phyloP scores from a whole-genome alignment of 1,140 invertebrate species.

The Pseudomyrmex cubaensis region DNA sequence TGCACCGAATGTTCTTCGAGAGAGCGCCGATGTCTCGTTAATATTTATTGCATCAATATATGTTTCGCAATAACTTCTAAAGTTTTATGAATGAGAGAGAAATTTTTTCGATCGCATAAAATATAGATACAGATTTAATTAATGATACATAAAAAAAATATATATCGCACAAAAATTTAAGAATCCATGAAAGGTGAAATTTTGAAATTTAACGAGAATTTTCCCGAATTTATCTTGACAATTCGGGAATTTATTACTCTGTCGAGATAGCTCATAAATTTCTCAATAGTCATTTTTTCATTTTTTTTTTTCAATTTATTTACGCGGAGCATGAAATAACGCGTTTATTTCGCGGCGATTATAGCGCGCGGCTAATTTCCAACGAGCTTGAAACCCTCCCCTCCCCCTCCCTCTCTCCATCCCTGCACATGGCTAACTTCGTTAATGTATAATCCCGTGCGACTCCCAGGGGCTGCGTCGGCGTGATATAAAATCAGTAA shows the following conservation, averaged over 20 bases:
- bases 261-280: constrained; percentile 13
- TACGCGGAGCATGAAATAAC: constrained; percentile 46
- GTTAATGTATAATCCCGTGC: constrained; percentile 84
- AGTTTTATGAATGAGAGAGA: background rate
- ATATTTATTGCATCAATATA: constrained; percentile 20
- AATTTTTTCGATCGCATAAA: background rate
- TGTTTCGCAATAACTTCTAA: background rate
- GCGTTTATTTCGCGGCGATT: constrained; percentile 76
- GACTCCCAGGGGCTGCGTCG: constrained; percentile 82
- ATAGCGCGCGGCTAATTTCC: constrained; percentile 80
- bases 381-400: constrained; percentile 73
- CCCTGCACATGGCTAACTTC: constrained; percentile 79
- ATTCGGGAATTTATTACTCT: constrained; percentile 13
- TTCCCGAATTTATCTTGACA: background rate
- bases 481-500: constrained; percentile 85
- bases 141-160: constrained; percentile 1
- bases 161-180: background rate
- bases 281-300: constrained; percentile 8
- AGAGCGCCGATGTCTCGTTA: constrained; percentile 8
- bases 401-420: background rate
- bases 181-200: background rate
- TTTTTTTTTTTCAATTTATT: constrained; percentile 37
- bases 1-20: background rate
- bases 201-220: constrained; percentile 15
- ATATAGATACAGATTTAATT: background rate